Evolutionary conservation across 2,113 vertebrate genomes (phyloP).

Genomic region (Hyperopisus bebe): DNA sequence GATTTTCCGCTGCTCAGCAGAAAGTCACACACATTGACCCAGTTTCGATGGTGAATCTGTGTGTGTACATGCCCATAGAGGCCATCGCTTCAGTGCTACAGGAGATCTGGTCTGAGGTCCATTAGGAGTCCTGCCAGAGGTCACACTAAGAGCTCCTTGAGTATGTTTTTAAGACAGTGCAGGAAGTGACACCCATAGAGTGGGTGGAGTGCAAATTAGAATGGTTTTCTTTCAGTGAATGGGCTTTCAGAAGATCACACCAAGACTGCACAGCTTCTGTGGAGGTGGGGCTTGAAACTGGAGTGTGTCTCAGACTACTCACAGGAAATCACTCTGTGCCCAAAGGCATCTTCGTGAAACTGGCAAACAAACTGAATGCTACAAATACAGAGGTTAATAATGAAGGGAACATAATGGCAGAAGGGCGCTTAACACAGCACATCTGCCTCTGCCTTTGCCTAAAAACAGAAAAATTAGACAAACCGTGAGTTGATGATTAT

Average conservation of each 20-base stretch:
- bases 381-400: neutral
- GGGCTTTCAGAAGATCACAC: neutral
- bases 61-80: neutral
- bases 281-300: neutral
- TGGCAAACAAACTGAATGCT: neutral
- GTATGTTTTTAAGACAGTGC: neutral
- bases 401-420: neutral
- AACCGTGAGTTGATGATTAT: neutral
- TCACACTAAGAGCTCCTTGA: neutral
- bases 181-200: neutral
- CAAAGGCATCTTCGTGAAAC: neutral
- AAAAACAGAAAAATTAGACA: neutral
- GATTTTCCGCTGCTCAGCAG: slow-evolving; percentile 17
- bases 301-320: neutral
- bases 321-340: slow-evolving; percentile 9
- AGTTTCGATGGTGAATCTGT: slow-evolving; percentile 31
- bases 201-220: neutral
- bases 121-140: neutral
- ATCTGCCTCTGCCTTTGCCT: neutral
- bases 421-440: neutral
- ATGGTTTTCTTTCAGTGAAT: neutral
- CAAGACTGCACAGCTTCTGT: neutral
- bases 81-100: neutral
- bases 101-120: neutral
- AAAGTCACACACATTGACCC: slow-evolving; percentile 35